These are phyloP conservation scores for Coelinius sp. DNA, from an alignment of 2,888 invertebrate species.

Conservation along the genomic window DNA sequence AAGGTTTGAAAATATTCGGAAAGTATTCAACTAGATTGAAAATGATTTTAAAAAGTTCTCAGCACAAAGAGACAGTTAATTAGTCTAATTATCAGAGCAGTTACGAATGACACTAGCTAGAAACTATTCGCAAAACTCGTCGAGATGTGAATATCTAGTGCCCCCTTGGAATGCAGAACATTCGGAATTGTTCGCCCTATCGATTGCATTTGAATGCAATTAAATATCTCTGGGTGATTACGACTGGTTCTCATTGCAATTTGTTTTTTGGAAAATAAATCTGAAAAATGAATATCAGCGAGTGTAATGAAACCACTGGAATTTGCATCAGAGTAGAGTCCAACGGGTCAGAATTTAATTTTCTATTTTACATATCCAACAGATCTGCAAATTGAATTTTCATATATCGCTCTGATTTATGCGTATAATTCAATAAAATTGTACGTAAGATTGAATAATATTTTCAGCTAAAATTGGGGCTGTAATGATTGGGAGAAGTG, in stretches of 20 bases:
- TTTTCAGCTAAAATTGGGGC: not conserved
- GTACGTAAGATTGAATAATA: not conserved
- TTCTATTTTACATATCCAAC: not conserved
- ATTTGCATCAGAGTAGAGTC: not conserved
- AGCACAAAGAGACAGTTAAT: conserved; percentile 22
- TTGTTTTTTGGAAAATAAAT: not conserved
- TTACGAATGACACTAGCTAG: conserved; percentile 33
- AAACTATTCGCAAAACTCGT: conserved; percentile 40
- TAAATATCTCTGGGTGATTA: conserved; percentile 35
- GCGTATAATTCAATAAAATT: not conserved
- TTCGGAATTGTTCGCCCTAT: conserved; percentile 34
- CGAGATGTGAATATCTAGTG: conserved; percentile 22
- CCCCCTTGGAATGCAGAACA: conserved; percentile 40
- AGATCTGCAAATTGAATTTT: not conserved
- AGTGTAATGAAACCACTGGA: not conserved
- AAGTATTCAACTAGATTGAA: not conserved
- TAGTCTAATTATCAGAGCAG: conserved; percentile 40
- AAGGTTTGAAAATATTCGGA: not conserved
- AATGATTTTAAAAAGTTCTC: not conserved
- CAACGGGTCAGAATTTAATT: not conserved
- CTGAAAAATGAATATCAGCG: not conserved
- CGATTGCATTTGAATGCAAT: conserved; percentile 38
- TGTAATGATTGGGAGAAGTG: not conserved
- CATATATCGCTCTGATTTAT: not conserved
- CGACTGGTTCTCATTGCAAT: not conserved